Percentiles rank a stretch among this genome's conserved stretches.
phyloP scores from a whole-genome alignment of 2,888 invertebrate genomes.

The Megastigmus dorsalis region DNA sequence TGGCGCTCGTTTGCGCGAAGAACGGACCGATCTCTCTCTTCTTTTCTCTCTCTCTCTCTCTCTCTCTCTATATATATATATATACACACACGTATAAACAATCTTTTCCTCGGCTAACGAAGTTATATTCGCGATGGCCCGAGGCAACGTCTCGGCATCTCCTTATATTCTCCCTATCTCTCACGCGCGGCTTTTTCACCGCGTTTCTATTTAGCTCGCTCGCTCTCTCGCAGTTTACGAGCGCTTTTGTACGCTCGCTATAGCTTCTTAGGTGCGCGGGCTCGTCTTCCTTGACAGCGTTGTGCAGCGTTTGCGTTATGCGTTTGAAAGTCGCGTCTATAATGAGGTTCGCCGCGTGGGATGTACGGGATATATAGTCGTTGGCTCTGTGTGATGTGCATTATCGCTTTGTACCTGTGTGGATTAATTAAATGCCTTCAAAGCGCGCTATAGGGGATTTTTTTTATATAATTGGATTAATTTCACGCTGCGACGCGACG shows the following conservation, averaged over 20 bases:
- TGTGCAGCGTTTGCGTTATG: background rate
- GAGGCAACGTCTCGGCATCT: background rate
- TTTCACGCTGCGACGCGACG: background rate
- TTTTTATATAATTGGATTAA: constrained; percentile 33
- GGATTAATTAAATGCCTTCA: constrained; percentile 37
- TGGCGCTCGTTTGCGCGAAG: no score
- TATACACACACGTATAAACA: no score
- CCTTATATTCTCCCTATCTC: no score
- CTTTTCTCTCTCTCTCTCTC: background rate
- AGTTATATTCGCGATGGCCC: constrained; percentile 8
- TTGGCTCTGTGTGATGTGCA: no score
- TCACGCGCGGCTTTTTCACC: constrained; percentile 28
- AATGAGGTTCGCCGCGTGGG: constrained; percentile 26
- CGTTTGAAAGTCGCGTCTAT: constrained; percentile 29
- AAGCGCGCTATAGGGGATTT: background rate
- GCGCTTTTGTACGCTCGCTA: constrained; percentile 23
- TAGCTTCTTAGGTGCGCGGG: constrained; percentile 13
- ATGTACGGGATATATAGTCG: no score
- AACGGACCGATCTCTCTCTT: constrained; percentile 27
- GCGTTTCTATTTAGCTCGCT: background rate
- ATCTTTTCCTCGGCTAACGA: background rate
- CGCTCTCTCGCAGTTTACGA: background rate
- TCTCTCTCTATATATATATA: background rate
- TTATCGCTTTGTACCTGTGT: constrained; percentile 23
- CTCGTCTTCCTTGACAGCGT: constrained; percentile 4